Base-by-base conservation (phyloP, 2,797 vertebrate species). In the Semotilus atromaculatus region DNA sequence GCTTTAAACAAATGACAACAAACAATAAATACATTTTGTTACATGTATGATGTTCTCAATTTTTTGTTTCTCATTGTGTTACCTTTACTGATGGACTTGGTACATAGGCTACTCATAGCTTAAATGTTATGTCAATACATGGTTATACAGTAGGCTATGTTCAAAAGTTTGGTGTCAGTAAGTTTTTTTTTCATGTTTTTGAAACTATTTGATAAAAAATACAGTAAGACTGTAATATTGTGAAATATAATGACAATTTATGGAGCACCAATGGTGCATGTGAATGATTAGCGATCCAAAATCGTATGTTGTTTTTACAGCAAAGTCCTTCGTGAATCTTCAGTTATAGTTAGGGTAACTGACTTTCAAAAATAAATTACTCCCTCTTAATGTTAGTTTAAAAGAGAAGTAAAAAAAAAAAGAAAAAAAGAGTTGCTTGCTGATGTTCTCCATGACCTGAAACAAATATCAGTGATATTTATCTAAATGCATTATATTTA, bases 1-100 rank as follows among this genome's bases (percentile, higher is more conserved):
- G 55, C 38, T 71, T 79, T 51, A 79, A 84, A 67, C 55, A 70
- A 80, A 60, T 23, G 29, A 58, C 38, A 45, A 58, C 16, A 48
- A 79, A 79, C 21, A 73, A 85, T 38, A 80, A 80, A 79, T 85
- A 26, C 36, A n/a, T 72, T 85, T 85, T 72, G 67, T 84, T 84
- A 72, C 67, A 80, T 79, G 75, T 51, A 26, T 48, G 45, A 36
- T 64, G 67, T 51, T 51, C 55, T 71, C 38, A 14, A 23, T 40
- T 82, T 76, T 76, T 74, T 67, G 60, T 19, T 74, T 48, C 18
- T 84, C 13, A n/a, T 7, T 53, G 78, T 64, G 18, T 13, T 77
- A n/a, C 3, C 38, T 48, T 58, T 76, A 21, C n/a, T 9, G 43
- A 21, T 29, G 18, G 26, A 74, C 71, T 26, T 64, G 62, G 29